Percentiles rank a stretch among this genome's conserved stretches.
phyloP scores from a whole-genome alignment of 2,113 vertebrate species.

The Colossoma macropomum region DNA sequence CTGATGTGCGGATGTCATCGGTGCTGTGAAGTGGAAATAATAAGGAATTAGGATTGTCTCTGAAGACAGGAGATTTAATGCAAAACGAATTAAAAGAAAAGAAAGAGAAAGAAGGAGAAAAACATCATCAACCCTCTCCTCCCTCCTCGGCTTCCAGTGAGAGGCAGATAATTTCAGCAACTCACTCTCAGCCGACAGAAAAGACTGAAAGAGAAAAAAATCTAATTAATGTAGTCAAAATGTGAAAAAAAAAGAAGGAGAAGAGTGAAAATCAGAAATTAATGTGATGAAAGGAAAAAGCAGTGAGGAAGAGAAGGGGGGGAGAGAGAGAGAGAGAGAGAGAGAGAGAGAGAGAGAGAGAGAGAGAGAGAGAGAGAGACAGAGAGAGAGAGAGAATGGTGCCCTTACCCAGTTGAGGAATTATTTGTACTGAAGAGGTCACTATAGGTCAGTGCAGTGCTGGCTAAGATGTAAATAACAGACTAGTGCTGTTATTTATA shows the following conservation, averaged over 20 bases:
- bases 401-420: no score
- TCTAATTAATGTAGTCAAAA: slow-evolving; percentile 69
- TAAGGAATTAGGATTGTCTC: slow-evolving; percentile 81
- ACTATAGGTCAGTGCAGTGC: no score
- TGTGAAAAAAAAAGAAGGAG: not conserved
- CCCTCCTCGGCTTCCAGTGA: slow-evolving; percentile 1
- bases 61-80: slow-evolving; percentile 79
- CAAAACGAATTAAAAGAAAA: slow-evolving; percentile 75
- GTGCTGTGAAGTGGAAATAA: slow-evolving; percentile 79
- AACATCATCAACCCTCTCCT: slow-evolving; percentile 10
- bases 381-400: no score
- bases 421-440: no score
- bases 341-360: no score
- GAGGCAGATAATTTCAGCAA: slow-evolving; percentile 43
- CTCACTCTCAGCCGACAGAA: not conserved
- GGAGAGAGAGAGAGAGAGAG: not conserved
- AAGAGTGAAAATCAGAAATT: slow-evolving; percentile 7
- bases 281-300: not conserved
- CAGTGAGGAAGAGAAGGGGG: not conserved
- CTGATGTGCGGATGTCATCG: slow-evolving; percentile 77
- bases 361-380: no score
- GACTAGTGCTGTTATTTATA: no score
- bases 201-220: slow-evolving; percentile 49
- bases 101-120: not conserved
- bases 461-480: no score